Base-by-base conservation (phyloP, 2,888 invertebrate species). In the Callyntrura sp. region DNA sequence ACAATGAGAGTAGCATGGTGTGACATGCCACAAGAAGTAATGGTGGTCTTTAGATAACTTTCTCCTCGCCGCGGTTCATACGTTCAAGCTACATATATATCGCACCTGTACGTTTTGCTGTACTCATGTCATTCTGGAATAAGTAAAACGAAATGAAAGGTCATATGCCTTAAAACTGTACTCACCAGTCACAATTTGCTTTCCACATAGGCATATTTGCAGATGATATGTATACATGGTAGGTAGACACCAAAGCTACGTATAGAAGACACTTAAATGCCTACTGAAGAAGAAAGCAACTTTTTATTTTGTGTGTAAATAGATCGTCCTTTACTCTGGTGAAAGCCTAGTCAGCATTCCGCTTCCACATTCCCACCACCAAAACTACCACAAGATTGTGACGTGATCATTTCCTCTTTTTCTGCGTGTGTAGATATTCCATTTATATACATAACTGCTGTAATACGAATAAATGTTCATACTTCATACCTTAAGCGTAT, bases 301-400 rank as follows among this genome's bases (percentile, higher is more conserved):
- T 73, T 25, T 83, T 70, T 84, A 83, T 70, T 23, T 70, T 48
- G 55, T 51, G 68, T 55, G 84, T 57, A 84, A 84, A 84, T 73
- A 73, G 55, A 73, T 85, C 73, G 57, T 43, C 55, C 73, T 83
- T 83, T 68, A 68, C 51, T 70, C 55, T 28, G 1, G 55, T 20
- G 70, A 20, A 85, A 85, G 84, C 55, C 84, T 73, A 85, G 78
- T 78, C 78, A 86, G 86, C 86, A 86, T 86, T 78, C 55, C 65
- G 78, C 23, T 78, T 65, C 48, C 78, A 85, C 45, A 60, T 62
- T 85, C 78, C 73, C 76, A 90, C 79, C 35, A 65, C 90, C 85
- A 62, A 85, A 65, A 57, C 25, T n/a, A 68, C 28, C 28, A 20
- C 9, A 60, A 60, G 17, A 23, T 76, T 12, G 48, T 76, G 45